Evolutionary conservation across 2,888 invertebrate genomes (phyloP), one percentile per base, ranked within the genome.

Genomic region (Andricus quercusramuli): DNA sequence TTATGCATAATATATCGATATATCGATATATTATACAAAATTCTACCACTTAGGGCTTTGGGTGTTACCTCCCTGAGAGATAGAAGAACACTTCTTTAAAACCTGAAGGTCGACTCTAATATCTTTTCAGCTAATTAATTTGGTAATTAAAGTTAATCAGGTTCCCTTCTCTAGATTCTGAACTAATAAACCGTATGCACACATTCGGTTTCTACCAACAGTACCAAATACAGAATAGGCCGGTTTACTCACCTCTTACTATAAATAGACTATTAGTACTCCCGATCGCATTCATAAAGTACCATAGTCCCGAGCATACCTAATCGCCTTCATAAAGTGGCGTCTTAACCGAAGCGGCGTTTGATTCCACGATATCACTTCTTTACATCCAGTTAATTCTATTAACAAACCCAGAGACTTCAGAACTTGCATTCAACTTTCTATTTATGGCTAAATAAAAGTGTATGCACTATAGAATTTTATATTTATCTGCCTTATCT

Each of bases 191-290:
- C 32, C 51, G 20, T 32, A 29, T 20, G 20, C 32, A 29, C 17
- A 15, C 22, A 20, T 32, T 51, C 70, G 70, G 51, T 70, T 70
- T 70, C 51, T 74, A 56, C 29, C 20, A 74, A 32, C 70, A 74
- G 51, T 20, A 51, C 70, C 70, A 74, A 74, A 74, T 74, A 74
- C 25, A 56, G 70, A 74, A 56, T 51, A 74, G 51, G 29, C 51
- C 70, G 56, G 70, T 74, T 74, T 74, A 56, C 70, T 74, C 70
- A 74, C 51, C 51, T 74, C 70, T 56, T 74, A 74, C 70, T 74
- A 74, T 74, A 74, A 74, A 74, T 74, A 74, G 70, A 74, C 70
- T 51, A 74, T 74, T 74, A 74, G 56, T 74, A 51, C 70, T 56
- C 70, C 56, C 70, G 70, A 74, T 74, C 20, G 51, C 70, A 74